Evolutionary conservation across 2,888 invertebrate species (phyloP), one percentile per base, ranked within the genome.

Genomic region (Mythimna pallens): DNA sequence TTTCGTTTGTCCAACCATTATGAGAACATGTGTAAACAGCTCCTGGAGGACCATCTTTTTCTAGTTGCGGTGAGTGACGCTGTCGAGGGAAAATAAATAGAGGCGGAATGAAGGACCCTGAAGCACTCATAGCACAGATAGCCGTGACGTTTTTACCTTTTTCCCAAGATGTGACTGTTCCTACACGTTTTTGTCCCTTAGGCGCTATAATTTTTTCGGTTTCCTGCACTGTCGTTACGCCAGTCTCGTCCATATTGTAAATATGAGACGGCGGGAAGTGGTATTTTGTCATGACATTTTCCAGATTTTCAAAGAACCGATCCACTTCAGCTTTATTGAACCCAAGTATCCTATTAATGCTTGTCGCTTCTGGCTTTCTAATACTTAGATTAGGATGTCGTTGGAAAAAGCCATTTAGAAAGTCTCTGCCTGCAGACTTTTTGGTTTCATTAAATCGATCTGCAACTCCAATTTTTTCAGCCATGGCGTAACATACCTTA

Each of bases 351-450:
- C 79, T 73, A 64, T 79, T 67, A 40, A 73, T 73, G 25, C 73
- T 73, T 47, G 17, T 47, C 17, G 47, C 47, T 47, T 47, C 47
- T 17, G 47, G 47, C 47, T 47, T 47, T 20, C 47, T 83, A 67
- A 86, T 82, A 75, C 80, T 80, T 55, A 85, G 40, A 75, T 82
- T 61, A 70, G 83, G 81, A 82, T 87, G 80, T 25, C 81, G 79
- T 61, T 83, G 70, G 25, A 83, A 81, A 80, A 85, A 85, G 25
- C 80, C 81, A 80, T 61, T 36, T 59, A 82, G 76, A 59, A 68
- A 82, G 62, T 85, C 84, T 76, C 62, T 59, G 25, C 71, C 71
- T 14, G 65, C 71, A 65, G 65, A 59, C 36, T 70, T 58, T 17
- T 70, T 70, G 76, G 54, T 62, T 78, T 83, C 58, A 55, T 84